A percentile compares a stretch with the other conserved stretches of the same genome.
These are phyloP conservation scores for Pollenia amentaria DNA, from an alignment of 2,888 invertebrate genomes.

Conservation along the genomic window DNA sequence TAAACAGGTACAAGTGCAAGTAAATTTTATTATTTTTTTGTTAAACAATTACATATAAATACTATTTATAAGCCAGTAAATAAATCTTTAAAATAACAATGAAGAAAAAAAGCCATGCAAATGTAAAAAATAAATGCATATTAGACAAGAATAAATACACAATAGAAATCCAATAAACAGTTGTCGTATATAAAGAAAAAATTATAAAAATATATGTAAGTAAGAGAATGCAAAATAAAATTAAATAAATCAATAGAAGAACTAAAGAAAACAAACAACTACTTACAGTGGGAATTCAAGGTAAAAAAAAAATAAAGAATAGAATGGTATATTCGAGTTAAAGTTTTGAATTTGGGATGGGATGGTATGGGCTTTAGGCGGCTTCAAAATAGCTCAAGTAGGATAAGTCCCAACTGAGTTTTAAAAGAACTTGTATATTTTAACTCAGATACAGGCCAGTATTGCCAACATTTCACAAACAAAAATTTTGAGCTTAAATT, in stretches of 20 bases:
- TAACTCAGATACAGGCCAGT: no score
- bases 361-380: no score
- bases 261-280: background rate
- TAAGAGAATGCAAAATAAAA: slow-evolving; percentile 8
- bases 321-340: no score
- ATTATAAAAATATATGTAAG: slow-evolving; percentile 19
- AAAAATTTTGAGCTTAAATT: no score
- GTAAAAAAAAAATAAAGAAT: background rate
- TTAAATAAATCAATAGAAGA: background rate
- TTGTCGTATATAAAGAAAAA: slow-evolving; percentile 6
- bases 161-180: slow-evolving; percentile 10
- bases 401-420: no score
- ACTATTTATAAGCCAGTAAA: slow-evolving; percentile 67
- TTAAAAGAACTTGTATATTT: no score
- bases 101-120: slow-evolving; percentile 57
- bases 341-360: no score
- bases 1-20: slow-evolving; percentile 55
- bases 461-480: no score
- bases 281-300: background rate
- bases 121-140: slow-evolving; percentile 52
- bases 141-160: slow-evolving; percentile 44
- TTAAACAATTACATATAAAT: slow-evolving; percentile 53
- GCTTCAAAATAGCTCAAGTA: no score
- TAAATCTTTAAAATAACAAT: slow-evolving; percentile 69
- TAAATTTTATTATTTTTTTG: slow-evolving; percentile 22